Base-by-base conservation (phyloP, 2,113 vertebrate genomes). In the Neoarius graeffei region DNA sequence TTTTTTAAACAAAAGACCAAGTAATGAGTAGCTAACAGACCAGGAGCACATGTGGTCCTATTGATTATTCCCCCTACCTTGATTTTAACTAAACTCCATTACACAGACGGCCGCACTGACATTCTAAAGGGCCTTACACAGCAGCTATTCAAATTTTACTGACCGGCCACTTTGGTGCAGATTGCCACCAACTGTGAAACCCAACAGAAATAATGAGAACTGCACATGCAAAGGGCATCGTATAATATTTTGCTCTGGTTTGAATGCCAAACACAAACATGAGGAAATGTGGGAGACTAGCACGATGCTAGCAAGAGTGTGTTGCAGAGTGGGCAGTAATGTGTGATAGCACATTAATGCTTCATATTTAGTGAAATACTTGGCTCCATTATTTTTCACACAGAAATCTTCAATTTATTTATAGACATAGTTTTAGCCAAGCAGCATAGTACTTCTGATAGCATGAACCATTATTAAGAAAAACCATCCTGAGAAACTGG, bases 261-360 rank as follows among this genome's bases (percentile, higher is more conserved):
- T 81, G 54, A 89, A 87, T 87, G 83, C 84, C 83, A 87, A 57
- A 87, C 76, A 84, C n/a, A 84, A 88, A 88, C 74, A 84, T 57
- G 48, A 62, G 30, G 57, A 83, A 74, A 74, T 87, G 67, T 73
- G 86, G 82, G 23, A 71, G 52, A 82, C 86, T 69, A 59, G 79
- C 54, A 48, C 23, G 30, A 42, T 71, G 71, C 50, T 20, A 81
- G 50, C 4, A 30, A 17, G 54, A 56, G 50, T 23, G 86, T 81
- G 27, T 30, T 59, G 86, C 9, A 81, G 52, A 35, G 27, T 14
- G 66, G 66, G 27, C 4, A 5, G 6, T 73, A 60, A 23, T 14
- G 35, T 73, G 23, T 23, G 14, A 17, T 14, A 20, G 27, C 35
- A 1, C 25, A 25, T n/a, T 15, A 60, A n/a, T 23, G 15, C 9